Evolutionary conservation across 2,888 invertebrate species (phyloP).

Genomic region (Herminia tarsipennalis): DNA sequence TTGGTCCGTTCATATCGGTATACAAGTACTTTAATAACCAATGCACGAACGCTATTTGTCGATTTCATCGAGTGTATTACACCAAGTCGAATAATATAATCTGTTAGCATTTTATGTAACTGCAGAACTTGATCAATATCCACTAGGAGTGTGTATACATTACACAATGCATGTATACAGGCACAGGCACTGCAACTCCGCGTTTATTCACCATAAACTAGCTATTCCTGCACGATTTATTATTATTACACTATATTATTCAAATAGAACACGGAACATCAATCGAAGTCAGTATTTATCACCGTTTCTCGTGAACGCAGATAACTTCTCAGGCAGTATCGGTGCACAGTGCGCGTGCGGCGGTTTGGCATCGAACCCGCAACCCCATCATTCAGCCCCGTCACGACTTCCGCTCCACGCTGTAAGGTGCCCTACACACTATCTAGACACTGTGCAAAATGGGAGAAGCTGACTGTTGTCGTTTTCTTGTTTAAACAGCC

Average conservation of each 20-base stretch:
- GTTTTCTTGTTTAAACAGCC: too few relatives aligned
- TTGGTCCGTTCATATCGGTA: too few relatives aligned
- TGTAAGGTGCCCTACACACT: conserved; percentile 7
- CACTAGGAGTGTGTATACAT: too few relatives aligned
- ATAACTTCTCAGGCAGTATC: conserved; percentile 15
- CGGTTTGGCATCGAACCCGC: conserved; percentile 32
- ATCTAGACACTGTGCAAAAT: background rate
- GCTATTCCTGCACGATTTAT: conserved; percentile 5
- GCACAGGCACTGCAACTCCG: too few relatives aligned
- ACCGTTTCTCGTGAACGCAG: conserved; percentile 21
- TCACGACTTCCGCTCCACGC: conserved; percentile 36
- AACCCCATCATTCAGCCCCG: conserved; percentile 33
- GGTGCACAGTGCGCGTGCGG: conserved; percentile 17
- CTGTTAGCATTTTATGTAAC: too few relatives aligned
- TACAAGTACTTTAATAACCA: too few relatives aligned
- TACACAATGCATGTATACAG: too few relatives aligned
- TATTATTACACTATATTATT: conserved; percentile 5
- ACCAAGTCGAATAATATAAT: too few relatives aligned
- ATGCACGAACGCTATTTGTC: too few relatives aligned
- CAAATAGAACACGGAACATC: conserved; percentile 6
- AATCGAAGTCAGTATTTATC: conserved; percentile 31
- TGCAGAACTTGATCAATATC: too few relatives aligned
- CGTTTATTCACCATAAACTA: background rate
- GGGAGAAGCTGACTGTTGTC: too few relatives aligned
- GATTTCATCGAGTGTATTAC: too few relatives aligned